These are phyloP conservation scores for Erpetoichthys calabaricus DNA, from an alignment of 2,797 vertebrate species.

Conservation along the genomic window DNA sequence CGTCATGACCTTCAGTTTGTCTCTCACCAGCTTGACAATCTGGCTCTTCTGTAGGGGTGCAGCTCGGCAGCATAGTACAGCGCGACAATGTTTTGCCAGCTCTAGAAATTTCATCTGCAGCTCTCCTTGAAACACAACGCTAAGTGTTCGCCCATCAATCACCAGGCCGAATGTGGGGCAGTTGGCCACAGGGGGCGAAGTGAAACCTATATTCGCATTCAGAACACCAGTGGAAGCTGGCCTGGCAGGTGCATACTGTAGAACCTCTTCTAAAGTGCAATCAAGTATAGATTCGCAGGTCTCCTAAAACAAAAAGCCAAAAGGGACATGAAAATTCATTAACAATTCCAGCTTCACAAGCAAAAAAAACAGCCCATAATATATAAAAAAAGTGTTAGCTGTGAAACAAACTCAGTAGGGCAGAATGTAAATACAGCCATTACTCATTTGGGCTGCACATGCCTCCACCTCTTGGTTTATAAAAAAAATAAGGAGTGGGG, in stretches of 20 bases:
- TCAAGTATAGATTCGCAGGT: constrained; percentile 65
- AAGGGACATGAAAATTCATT: constrained; percentile 12
- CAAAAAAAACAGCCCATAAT: too few relatives aligned
- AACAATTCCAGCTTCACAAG: too few relatives aligned
- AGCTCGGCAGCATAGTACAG: constrained; percentile 75
- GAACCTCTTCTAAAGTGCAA: constrained; percentile 68
- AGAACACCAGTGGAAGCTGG: constrained; percentile 20
- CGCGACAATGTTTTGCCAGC: constrained; percentile 49
- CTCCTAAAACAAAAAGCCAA: constrained; percentile 41
- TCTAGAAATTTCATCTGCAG: constrained; percentile 65
- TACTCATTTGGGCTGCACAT: too few relatives aligned
- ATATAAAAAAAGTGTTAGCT: too few relatives aligned
- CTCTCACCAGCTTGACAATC: constrained; percentile 65
- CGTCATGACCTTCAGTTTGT: constrained; percentile 67
- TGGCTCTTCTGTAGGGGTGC: constrained; percentile 79
- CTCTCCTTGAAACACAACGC: constrained; percentile 53
- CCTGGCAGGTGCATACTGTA: constrained; percentile 29
- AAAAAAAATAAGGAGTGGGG: too few relatives aligned
- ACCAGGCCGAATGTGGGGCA: constrained; percentile 56
- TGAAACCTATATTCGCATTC: constrained; percentile 7
- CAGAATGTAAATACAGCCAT: too few relatives aligned
- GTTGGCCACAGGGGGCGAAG: constrained; percentile 3
- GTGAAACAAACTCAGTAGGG: too few relatives aligned
- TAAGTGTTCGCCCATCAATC: constrained; percentile 64
- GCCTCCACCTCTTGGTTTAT: too few relatives aligned